These are phyloP conservation scores for Tetragnatha montana DNA, from an alignment of 2,888 invertebrate genomes.

Conservation along the genomic window DNA sequence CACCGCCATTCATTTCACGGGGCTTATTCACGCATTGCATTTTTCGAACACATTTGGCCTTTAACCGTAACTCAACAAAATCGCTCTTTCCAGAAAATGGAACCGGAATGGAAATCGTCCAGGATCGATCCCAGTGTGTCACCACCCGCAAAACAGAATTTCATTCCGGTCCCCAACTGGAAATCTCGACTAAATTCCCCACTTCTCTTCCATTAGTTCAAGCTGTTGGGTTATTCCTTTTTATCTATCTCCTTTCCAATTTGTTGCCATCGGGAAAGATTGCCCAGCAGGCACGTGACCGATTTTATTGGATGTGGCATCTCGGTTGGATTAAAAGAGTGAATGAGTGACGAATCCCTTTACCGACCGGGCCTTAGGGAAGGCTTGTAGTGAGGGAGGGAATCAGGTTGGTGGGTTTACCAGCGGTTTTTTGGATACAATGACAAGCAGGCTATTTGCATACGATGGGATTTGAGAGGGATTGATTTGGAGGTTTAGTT, in stretches of 20 bases:
- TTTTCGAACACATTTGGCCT: too few relatives aligned
- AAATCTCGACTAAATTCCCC: conserved; percentile 42
- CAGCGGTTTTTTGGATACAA: neutral
- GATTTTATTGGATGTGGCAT: conserved; percentile 42
- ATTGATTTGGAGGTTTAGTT: neutral
- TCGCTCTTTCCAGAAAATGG: neutral
- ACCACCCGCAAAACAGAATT: conserved; percentile 32
- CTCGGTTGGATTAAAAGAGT: conserved; percentile 18
- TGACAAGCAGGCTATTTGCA: neutral
- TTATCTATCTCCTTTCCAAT: conserved; percentile 20
- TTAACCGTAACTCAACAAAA: neutral
- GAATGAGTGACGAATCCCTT: conserved; percentile 38
- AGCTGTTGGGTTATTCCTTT: conserved; percentile 50
- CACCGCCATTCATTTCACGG: too few relatives aligned
- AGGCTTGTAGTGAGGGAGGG: neutral
- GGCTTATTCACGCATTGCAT: too few relatives aligned
- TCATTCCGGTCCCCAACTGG: conserved; percentile 16
- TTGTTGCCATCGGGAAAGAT: conserved; percentile 43
- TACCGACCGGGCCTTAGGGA: neutral
- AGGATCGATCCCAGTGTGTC: conserved; percentile 33
- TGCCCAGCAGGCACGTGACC: conserved; percentile 36
- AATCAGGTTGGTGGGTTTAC: neutral
- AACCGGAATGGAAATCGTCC: neutral
- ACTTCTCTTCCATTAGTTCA: conserved; percentile 53
- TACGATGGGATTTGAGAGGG: neutral